phyloP scores from a whole-genome alignment of 2,113 vertebrate genomes.

The Gila orcuttii region DNA sequence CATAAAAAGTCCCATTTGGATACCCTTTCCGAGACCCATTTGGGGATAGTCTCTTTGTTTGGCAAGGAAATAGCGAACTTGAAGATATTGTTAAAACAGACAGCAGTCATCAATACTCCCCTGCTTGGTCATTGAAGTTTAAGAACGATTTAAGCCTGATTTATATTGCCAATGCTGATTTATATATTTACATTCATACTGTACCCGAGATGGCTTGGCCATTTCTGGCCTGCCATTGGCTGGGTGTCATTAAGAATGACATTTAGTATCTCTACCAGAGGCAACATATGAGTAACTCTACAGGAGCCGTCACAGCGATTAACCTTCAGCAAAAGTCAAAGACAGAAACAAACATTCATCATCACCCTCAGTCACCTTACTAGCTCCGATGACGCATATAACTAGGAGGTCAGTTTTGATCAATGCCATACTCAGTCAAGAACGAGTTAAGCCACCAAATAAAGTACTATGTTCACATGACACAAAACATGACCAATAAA shows the following conservation, averaged over 20 bases:
- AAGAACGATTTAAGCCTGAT: neutral
- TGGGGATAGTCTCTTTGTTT: neutral
- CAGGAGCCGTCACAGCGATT: constrained; percentile 26
- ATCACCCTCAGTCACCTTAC: neutral
- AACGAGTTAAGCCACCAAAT: neutral
- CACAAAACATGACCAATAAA: neutral
- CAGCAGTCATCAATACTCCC: too few species aligned
- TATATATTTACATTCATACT: neutral
- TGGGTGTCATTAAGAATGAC: constrained; percentile 17
- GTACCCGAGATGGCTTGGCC: neutral
- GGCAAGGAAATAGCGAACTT: too few species aligned
- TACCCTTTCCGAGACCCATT: neutral
- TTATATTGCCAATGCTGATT: neutral
- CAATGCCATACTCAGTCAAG: neutral
- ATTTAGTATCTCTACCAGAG: constrained; percentile 7
- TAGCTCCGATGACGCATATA: neutral
- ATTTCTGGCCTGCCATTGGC: constrained; percentile 6
- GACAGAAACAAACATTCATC: constrained; percentile 6
- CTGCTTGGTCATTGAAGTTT: neutral
- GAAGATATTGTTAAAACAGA: too few species aligned
- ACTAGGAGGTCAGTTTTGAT: neutral
- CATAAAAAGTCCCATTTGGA: neutral
- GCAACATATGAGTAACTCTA: constrained; percentile 31
- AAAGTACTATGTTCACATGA: neutral
- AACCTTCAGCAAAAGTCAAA: constrained; percentile 45